Conservation (phyloP, 1,140 invertebrate species). For the Drosophila asahinai region DNA sequence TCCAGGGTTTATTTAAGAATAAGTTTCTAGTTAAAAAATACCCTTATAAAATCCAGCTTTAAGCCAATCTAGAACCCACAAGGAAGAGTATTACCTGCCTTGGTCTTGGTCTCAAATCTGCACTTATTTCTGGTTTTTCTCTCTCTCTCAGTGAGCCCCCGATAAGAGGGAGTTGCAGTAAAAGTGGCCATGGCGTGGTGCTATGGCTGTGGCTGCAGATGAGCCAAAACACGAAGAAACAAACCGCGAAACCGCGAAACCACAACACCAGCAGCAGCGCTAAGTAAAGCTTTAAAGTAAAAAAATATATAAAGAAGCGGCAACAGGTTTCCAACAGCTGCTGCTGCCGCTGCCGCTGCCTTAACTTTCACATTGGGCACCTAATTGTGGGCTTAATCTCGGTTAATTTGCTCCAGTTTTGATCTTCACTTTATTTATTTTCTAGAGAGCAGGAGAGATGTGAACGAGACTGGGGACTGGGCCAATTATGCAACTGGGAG, state of each 20-base stretch:
- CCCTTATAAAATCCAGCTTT: too few species aligned
- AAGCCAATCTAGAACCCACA: background rate
- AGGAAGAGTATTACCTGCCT: background rate
- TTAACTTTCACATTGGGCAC: conserved; percentile 83
- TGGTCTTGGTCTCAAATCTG: background rate
- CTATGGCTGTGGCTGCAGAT: conserved; percentile 57
- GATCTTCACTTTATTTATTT: conserved; percentile 36
- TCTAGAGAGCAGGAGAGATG: background rate
- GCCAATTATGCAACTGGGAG: conserved; percentile 27
- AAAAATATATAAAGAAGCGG: conserved; percentile 10
- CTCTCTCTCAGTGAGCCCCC: background rate
- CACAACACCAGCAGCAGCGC: conserved; percentile 27
- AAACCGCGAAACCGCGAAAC: conserved; percentile 9
- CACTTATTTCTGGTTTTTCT: background rate
- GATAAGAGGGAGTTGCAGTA: conserved; percentile 57
- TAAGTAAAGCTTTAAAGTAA: conserved; percentile 15
- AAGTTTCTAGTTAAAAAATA: background rate
- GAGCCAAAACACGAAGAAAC: conserved; percentile 39
- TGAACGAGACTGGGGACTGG: background rate
- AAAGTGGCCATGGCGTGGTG: conserved; percentile 54
- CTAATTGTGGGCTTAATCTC: conserved; percentile 80
- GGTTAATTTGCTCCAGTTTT: conserved; percentile 82
- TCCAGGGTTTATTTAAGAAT: background rate
- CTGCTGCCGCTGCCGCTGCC: conserved; percentile 17
- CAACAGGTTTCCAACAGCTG: conserved; percentile 68